Evolutionary conservation across 2,888 invertebrate species (phyloP).

Genomic region (Eumacrocentrus americanus): DNA sequence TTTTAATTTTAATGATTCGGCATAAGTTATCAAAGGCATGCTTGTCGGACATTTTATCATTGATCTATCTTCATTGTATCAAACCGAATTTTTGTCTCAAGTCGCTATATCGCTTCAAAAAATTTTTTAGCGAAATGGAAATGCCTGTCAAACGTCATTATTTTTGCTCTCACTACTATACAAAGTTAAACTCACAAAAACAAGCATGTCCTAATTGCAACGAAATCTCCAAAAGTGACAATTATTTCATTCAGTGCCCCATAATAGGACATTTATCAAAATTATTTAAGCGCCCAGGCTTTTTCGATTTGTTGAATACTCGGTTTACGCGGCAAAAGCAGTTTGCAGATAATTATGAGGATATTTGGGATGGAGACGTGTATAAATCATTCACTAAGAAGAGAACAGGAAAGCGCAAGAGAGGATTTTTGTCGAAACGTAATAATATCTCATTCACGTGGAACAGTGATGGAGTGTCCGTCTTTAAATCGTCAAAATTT

Average conservation of each 20-base stretch:
- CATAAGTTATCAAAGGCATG: neutral
- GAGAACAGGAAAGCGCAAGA: too few species aligned
- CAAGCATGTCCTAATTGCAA: neutral
- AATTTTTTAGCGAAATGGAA: neutral
- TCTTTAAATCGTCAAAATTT: conserved; percentile 9
- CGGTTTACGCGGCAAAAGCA: neutral
- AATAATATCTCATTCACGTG: neutral
- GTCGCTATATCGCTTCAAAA: neutral
- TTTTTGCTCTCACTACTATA: neutral
- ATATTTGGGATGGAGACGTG: neutral
- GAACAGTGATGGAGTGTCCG: neutral
- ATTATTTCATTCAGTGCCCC: too few species aligned
- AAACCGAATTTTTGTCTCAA: neutral
- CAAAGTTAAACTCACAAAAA: neutral
- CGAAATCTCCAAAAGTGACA: neutral
- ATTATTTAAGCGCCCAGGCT: neutral
- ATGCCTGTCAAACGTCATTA: neutral
- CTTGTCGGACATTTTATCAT: neutral
- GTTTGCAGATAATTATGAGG: neutral
- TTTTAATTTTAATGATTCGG: neutral
- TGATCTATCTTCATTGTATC: conserved; percentile 9
- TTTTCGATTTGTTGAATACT: neutral
- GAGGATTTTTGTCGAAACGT: neutral
- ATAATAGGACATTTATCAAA: too few species aligned
- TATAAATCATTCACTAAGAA: too few species aligned